Evolutionary conservation across 2,888 invertebrate genomes (phyloP), one percentile per base, ranked within the genome.

Genomic region (Temnothorax rugatulus): DNA sequence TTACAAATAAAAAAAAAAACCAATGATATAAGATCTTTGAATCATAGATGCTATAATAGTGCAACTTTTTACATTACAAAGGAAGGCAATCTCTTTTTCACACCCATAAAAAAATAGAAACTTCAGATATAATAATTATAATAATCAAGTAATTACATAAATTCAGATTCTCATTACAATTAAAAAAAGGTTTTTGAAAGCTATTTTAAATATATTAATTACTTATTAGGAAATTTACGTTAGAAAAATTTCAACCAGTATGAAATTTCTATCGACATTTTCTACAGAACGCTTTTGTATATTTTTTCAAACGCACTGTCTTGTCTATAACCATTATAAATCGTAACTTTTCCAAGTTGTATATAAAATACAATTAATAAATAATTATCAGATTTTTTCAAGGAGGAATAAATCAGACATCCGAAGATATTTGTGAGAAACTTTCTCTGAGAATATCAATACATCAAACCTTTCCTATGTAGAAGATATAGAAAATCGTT

Each of bases 401-500:
- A 34, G 63, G n/a, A 75, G 21, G 44, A 47, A 76, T 34, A 75
- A 21, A 76, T 76, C 7, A 21, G 38, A 21, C 21, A 50, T 50
- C 29, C n/a, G 4, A 74, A 59, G 25, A 59, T 41, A 13, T 71
- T 71, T 11, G 13, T 4, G 13, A 54, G 18, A 38, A 76, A 50
- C 0, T 38, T 52, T 47, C 11, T 44, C 18, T 76, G n/a, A 38
- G 15, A 34, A 66, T 25, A 25, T 64, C 15, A 52, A 64, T 3
- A 18, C 25, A n/a, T 66, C 50, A 47, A 79, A 57, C 38, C 68
- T 82, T 44, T 54, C 41, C 52, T 64, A 64, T 15, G n/a, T 29
- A 59, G 64, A 50, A 50, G 21, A 47, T 59, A 81, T 59, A 59
- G 57, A 57, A 81, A 81, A 73, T 47, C 47, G 75, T 81, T 73